Conservation (phyloP, 2,888 invertebrate species). For the Hirtodrosophila confusa region DNA sequence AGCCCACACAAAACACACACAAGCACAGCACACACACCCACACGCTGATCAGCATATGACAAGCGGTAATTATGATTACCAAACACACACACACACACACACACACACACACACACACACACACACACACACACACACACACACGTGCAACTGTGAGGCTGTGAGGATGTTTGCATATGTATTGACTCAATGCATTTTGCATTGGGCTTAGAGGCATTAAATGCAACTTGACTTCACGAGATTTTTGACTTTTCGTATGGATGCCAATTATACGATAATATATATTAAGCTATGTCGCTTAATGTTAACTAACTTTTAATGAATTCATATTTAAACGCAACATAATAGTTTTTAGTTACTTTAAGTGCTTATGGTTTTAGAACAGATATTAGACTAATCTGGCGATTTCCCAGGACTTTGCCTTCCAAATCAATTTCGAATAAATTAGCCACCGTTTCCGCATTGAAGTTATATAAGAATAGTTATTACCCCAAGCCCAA, state of each 20-base stretch:
- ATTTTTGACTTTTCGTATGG: background rate
- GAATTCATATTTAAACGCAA: too few species aligned
- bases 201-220: slow-evolving; percentile 5
- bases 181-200: slow-evolving; percentile 21
- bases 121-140: slow-evolving; percentile 4
- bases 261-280: background rate
- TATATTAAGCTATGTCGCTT: too few species aligned
- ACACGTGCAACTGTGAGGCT: background rate
- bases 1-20: background rate
- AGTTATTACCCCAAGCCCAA: too few species aligned
- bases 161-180: slow-evolving; percentile 1
- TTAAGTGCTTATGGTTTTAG: too few species aligned
- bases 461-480: too few species aligned
- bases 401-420: too few species aligned
- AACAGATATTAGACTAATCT: too few species aligned
- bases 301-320: too few species aligned
- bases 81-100: slow-evolving; percentile 7
- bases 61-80: slow-evolving; percentile 38
- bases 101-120: slow-evolving; percentile 2
- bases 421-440: too few species aligned
- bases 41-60: slow-evolving; percentile 23
- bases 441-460: too few species aligned
- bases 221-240: background rate
- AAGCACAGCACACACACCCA: slow-evolving; percentile 7
- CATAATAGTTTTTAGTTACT: too few species aligned